Percentiles rank a stretch among this genome's conserved stretches.
These are phyloP conservation scores for Cheilosia impressa DNA, from an alignment of 2,888 invertebrate species.

Conservation along the genomic window DNA sequence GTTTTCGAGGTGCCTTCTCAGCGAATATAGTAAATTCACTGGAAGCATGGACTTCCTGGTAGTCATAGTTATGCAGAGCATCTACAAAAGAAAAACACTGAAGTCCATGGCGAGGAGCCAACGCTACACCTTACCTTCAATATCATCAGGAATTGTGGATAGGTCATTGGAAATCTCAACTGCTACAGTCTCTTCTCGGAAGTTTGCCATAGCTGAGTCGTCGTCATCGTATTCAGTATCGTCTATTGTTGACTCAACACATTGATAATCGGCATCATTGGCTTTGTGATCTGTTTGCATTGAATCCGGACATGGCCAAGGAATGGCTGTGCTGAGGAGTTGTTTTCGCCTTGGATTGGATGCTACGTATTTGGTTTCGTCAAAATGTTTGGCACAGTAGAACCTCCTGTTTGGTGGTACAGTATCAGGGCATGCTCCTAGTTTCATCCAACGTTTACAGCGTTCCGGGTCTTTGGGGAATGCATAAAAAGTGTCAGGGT, in stretches of 20 bases:
- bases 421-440: conserved; percentile 77
- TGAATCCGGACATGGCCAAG: conserved; percentile 74
- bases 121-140: conserved; percentile 30
- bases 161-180: conserved; percentile 36
- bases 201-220: background rate
- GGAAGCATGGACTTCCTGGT: background rate
- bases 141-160: conserved; percentile 19
- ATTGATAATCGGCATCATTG: conserved; percentile 40
- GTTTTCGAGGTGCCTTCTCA: conserved; percentile 29
- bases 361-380: conserved; percentile 77
- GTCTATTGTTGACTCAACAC: conserved; percentile 54
- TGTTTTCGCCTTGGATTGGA: conserved; percentile 77
- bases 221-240: conserved; percentile 24
- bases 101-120: background rate
- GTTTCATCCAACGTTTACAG: conserved; percentile 77
- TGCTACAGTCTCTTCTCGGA: background rate
- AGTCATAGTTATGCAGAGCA: conserved; percentile 34
- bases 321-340: conserved; percentile 79
- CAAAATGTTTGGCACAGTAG: conserved; percentile 81
- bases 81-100: background rate
- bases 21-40: conserved; percentile 22
- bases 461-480: conserved; percentile 80
- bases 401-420: conserved; percentile 71
- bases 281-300: background rate
- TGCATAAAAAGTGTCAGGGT: conserved; percentile 77